Evolutionary conservation across 2,797 vertebrate species (phyloP).

Genomic region (Dendrocincla fuliginosa): DNA sequence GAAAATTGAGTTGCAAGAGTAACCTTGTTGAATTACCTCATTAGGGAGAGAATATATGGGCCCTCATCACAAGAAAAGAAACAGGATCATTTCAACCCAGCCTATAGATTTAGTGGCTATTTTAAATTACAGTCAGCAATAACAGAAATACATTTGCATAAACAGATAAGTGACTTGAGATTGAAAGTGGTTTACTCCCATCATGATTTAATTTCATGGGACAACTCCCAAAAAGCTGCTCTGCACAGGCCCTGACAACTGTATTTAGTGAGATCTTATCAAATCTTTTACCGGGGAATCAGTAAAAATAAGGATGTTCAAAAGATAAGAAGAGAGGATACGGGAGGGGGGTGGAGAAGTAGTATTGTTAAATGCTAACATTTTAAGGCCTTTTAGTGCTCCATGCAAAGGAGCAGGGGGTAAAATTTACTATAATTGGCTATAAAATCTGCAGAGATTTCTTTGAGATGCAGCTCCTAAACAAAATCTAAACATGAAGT

Average conservation of each 20-base stretch:
- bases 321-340: neutral
- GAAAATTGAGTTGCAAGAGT: neutral
- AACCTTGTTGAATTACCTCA: neutral
- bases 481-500: neutral
- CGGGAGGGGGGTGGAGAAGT: accelerated
- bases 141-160: neutral
- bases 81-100: neutral
- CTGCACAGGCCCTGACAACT: neutral
- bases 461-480: neutral
- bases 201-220: neutral
- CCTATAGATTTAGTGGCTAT: neutral
- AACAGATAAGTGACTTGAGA: neutral
- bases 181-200: neutral
- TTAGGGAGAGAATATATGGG: neutral
- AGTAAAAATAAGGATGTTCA: neutral
- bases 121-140: neutral
- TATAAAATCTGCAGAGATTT: neutral
- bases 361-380: neutral
- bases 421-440: neutral
- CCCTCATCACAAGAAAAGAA: neutral
- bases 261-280: neutral
- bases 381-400: neutral
- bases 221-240: neutral
- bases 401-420: neutral
- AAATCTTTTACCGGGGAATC: neutral